phyloP scores from a whole-genome alignment of 2,888 invertebrate species.

The Germaria angustata region DNA sequence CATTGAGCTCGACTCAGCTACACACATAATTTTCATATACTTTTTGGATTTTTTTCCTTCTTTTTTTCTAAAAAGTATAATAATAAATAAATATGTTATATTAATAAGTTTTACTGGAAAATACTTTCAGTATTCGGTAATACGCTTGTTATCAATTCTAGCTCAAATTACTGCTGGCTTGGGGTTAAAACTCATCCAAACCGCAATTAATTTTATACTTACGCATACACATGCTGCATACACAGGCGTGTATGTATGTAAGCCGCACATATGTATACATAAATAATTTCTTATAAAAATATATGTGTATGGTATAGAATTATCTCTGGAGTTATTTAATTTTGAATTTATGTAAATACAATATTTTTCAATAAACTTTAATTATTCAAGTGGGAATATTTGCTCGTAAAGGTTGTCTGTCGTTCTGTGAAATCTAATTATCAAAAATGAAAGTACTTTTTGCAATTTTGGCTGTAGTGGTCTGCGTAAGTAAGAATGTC shows the following conservation, averaged over 20 bases:
- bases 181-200: conserved; percentile 25
- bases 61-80: too few relatives aligned
- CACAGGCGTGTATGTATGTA: background rate
- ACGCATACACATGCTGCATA: background rate
- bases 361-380: background rate
- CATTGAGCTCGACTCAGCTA: background rate
- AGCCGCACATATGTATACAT: background rate
- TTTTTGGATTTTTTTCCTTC: too few relatives aligned
- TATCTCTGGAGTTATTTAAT: background rate
- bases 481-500: conserved; percentile 61
- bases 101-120: background rate
- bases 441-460: conserved; percentile 65
- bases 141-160: conserved; percentile 29
- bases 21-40: background rate
- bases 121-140: background rate
- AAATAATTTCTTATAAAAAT: too few relatives aligned
- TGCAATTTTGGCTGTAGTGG: conserved; percentile 63
- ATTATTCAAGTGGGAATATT: conserved; percentile 19
- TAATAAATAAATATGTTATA: too few relatives aligned
- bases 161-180: conserved; percentile 2
- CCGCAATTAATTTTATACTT: background rate
- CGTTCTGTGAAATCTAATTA: background rate
- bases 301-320: background rate
- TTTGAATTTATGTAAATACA: background rate
- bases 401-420: background rate